Evolutionary conservation across 2,888 invertebrate genomes (phyloP).

Genomic region (Ormyrus thymus): DNA sequence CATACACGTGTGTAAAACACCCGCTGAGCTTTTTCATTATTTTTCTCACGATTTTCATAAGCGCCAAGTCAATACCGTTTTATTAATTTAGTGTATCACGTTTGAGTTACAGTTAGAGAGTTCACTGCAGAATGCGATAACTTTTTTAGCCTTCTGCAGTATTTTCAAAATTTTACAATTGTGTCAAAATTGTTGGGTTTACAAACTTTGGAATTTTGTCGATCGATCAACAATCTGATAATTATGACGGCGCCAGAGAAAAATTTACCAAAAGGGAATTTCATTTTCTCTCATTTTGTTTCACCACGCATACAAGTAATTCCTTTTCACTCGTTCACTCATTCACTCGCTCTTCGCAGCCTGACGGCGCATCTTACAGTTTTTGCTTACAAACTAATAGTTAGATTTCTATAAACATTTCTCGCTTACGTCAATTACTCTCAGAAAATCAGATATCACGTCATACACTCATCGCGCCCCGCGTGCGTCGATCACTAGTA

Average conservation of each 20-base stretch:
- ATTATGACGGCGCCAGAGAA: conserved; percentile 13
- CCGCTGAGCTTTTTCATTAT: conserved; percentile 50
- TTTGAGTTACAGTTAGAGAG: conserved; percentile 27
- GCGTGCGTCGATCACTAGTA: conserved; percentile 57
- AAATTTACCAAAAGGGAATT: conserved; percentile 36
- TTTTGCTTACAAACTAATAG: conserved; percentile 61
- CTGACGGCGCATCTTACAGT: conserved; percentile 45
- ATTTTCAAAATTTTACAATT: not conserved
- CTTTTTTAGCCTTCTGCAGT: conserved; percentile 12
- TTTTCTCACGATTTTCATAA: conserved; percentile 46
- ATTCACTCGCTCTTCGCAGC: conserved; percentile 23
- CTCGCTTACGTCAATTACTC: conserved; percentile 42
- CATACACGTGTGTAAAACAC: conserved; percentile 55
- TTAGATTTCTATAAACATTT: conserved; percentile 55
- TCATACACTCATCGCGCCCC: conserved; percentile 42
- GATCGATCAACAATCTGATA: conserved; percentile 5
- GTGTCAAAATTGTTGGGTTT: not conserved
- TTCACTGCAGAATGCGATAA: conserved; percentile 2
- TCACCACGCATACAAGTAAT: not conserved
- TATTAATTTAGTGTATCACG: conserved; percentile 6
- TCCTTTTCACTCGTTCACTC: conserved; percentile 12
- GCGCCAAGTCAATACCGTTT: conserved; percentile 42
- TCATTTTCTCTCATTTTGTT: conserved; percentile 19
- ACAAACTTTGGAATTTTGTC: conserved; percentile 17
- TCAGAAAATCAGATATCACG: conserved; percentile 28